phyloP scores from a whole-genome alignment of 2,797 vertebrate genomes.

The Lophotriccus pileatus region DNA sequence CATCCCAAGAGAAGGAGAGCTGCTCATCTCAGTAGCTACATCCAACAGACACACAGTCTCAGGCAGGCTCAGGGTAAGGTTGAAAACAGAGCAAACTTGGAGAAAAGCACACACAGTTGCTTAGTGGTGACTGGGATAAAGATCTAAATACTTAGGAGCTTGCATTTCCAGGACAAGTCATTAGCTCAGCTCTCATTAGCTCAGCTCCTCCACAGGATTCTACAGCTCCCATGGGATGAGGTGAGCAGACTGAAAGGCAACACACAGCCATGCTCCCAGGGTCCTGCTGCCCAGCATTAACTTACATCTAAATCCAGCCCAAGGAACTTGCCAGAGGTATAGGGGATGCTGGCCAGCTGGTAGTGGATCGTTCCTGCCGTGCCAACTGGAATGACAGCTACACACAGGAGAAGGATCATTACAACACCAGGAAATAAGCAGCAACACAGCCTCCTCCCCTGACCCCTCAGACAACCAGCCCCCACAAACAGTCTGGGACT shows the following conservation, averaged over 20 bases:
- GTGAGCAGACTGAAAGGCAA: not conserved
- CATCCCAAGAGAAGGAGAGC: not conserved
- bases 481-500: fast-evolving
- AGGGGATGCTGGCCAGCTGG: not conserved
- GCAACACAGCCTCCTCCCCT: not conserved
- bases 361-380: not conserved
- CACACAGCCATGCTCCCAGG: fast-evolving
- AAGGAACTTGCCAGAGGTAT: not conserved
- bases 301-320: conserved; percentile 21
- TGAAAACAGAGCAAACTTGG: not conserved
- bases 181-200: not conserved
- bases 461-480: not conserved
- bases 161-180: not conserved
- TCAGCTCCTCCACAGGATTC: fast-evolving
- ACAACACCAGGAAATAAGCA: not conserved
- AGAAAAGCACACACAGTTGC: not conserved
- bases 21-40: not conserved
- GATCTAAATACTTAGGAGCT: not conserved
- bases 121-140: not conserved
- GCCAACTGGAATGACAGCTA: not conserved
- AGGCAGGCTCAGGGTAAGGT: not conserved
- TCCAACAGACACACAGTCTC: not conserved
- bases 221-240: fast-evolving
- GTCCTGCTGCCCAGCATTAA: not conserved
- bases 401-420: fast-evolving